Base-by-base conservation (phyloP, 2,888 invertebrate species). In the Petrophora chlorosata region DNA sequence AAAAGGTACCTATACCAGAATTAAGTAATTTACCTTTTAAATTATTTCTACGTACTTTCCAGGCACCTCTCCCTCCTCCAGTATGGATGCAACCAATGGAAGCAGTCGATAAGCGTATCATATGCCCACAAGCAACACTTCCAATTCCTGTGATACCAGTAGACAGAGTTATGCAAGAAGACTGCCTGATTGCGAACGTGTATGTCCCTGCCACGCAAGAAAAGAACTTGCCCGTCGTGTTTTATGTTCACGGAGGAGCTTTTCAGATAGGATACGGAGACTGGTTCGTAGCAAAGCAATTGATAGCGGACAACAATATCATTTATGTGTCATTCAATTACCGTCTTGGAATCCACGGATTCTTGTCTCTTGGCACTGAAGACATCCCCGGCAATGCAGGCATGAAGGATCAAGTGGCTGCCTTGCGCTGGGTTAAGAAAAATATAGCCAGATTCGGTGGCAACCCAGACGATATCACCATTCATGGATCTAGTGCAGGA, bases 341-440 rank as follows among this genome's bases (percentile, higher is more conserved):
- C 5, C 28, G 38, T 8, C 19, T 44, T 16, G 32, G 44, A 3
- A 48, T 59, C 3, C 68, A 71, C 41, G 79, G 81, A 1, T 79
- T 79, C 29, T 58, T 79, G n/a, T 81, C 78, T 48, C 63, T 80
- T n/a, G 80, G 81, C 0, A 81, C 80, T 10, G 56, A 67, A 40
- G 69, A 65, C 19, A 60, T 65, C 23, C 82, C 82, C 0, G 83
- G 83, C 1, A 82, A 83, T 42, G 83, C 81, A 15, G 83, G 78
- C 1, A 63, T 82, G 65, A 83, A 83, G 54, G 82, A 84, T 41
- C 79, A 79, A 59, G 67, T 84, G 0, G 72, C 79, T 0, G 49
- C 75, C n/a, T 62, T 82, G 5, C 65, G 63, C 0, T 78, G 79
- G 79, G 71, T 79, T 0, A 62, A 76, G 28, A 56, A 56, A 3